A percentile compares a stretch with the other conserved stretches of the same genome.
Evolutionary conservation across 1,140 invertebrate genomes (phyloP).

Genomic region (Rhopalosiphum maidis): DNA sequence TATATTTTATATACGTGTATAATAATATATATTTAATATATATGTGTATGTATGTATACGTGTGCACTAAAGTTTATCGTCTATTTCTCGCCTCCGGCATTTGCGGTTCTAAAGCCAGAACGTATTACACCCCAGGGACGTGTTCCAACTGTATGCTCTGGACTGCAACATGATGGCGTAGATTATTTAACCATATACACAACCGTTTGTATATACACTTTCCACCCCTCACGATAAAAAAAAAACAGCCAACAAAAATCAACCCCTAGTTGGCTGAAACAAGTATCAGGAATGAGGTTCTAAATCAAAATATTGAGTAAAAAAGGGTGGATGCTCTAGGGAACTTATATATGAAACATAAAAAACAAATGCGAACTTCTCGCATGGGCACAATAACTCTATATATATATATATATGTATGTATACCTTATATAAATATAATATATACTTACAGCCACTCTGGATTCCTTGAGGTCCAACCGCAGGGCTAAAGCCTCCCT

Average conservation of each 20-base stretch:
- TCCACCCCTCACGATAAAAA: slow-evolving; percentile 31
- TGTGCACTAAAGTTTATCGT: slow-evolving; percentile 36
- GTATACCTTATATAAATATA: not conserved
- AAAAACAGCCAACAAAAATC: slow-evolving; percentile 17
- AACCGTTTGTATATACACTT: slow-evolving; percentile 47
- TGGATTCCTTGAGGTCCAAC: slow-evolving; percentile 95
- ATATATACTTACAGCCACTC: slow-evolving; percentile 88
- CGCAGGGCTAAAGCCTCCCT: slow-evolving; percentile 93
- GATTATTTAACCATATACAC: slow-evolving; percentile 55
- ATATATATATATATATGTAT: not conserved
- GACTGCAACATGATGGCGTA: slow-evolving; percentile 47
- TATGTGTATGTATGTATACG: not conserved
- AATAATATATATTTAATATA: not conserved
- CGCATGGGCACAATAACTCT: slow-evolving; percentile 19
- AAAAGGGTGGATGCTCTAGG: slow-evolving; percentile 42
- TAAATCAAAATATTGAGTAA: slow-evolving; percentile 48
- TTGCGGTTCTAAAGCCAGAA: slow-evolving; percentile 30
- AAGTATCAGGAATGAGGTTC: slow-evolving; percentile 28
- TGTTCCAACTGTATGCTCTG: slow-evolving; percentile 26
- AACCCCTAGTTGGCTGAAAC: not conserved
- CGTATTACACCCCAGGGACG: slow-evolving; percentile 53
- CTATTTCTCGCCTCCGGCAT: slow-evolving; percentile 52
- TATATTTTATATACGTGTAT: not conserved
- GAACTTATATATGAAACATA: slow-evolving; percentile 44
- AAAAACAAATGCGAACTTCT: slow-evolving; percentile 40